phyloP scores from a whole-genome alignment of 1,140 invertebrate species.

The Meloidogyne chitwoodi region DNA sequence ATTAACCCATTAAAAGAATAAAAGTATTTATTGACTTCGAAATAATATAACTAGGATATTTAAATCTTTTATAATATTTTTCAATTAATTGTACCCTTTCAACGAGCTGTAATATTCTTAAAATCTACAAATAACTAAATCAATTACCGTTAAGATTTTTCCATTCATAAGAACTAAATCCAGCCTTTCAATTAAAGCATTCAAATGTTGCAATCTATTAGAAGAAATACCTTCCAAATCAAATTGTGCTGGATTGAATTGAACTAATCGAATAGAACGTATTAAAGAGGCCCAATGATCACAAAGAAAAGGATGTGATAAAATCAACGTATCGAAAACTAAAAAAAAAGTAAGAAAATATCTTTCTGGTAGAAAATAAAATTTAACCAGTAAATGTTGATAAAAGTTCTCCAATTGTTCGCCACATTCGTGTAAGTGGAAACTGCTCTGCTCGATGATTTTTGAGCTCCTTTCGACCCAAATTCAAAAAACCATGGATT shows the following conservation, averaged over 20 bases:
- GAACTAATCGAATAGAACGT: constrained; percentile 69
- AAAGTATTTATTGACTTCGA: too few species aligned
- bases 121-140: not conserved
- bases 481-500: constrained; percentile 66
- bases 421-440: constrained; percentile 23
- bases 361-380: not conserved
- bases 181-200: constrained; percentile 69
- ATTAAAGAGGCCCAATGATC: constrained; percentile 73
- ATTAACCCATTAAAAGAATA: not conserved
- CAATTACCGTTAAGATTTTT: constrained; percentile 67
- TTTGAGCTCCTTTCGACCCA: not conserved
- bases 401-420: constrained; percentile 66
- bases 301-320: constrained; percentile 65
- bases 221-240: constrained; percentile 64
- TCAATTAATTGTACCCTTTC: not conserved
- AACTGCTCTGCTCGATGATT: constrained; percentile 1
- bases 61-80: not conserved
- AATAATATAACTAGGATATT: too few species aligned
- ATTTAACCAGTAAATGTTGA: constrained; percentile 65
- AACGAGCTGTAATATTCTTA: too few species aligned
- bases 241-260: constrained; percentile 69
- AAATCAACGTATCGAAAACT: constrained; percentile 71
- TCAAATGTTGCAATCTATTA: constrained; percentile 66
- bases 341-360: not conserved
- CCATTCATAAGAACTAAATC: constrained; percentile 68